These are phyloP conservation scores for Anomalospiza imberbis DNA, from an alignment of 2,797 vertebrate species.

Conservation along the genomic window DNA sequence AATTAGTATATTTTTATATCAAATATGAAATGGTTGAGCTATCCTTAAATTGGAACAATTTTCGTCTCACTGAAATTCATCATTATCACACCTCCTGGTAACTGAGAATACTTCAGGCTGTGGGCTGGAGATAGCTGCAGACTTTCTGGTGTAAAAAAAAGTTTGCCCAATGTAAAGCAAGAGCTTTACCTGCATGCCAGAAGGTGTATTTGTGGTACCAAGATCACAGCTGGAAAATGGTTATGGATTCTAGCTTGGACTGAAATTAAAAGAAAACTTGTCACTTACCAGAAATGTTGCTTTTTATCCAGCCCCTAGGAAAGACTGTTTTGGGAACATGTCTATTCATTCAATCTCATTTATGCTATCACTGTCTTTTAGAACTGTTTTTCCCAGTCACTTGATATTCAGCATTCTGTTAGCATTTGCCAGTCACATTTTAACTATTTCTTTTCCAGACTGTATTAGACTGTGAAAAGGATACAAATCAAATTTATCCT, in stretches of 20 bases:
- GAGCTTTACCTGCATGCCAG: neutral
- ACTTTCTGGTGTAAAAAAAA: neutral
- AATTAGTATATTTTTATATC: neutral
- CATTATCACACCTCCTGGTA: slow-evolving; percentile 1
- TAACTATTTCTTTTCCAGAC: neutral
- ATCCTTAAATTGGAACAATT: neutral
- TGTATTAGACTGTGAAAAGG: neutral
- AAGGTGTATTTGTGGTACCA: neutral
- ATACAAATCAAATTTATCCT: neutral
- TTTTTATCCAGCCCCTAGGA: neutral
- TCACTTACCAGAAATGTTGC: neutral
- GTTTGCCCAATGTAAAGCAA: neutral
- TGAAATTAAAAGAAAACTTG: neutral
- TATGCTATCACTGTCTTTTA: neutral
- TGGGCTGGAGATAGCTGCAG: neutral
- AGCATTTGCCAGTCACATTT: neutral
- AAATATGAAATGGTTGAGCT: neutral
- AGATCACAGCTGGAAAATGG: neutral
- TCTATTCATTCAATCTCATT: neutral
- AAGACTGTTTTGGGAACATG: neutral
- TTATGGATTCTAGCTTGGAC: neutral
- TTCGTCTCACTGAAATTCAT: neutral
- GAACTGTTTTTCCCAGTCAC: neutral
- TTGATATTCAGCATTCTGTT: neutral
- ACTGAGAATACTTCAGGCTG: neutral